Percentiles rank a stretch among this genome's conserved stretches.
These are phyloP conservation scores for Apus apus DNA, from an alignment of 2,113 vertebrate genomes.

Conservation along the genomic window DNA sequence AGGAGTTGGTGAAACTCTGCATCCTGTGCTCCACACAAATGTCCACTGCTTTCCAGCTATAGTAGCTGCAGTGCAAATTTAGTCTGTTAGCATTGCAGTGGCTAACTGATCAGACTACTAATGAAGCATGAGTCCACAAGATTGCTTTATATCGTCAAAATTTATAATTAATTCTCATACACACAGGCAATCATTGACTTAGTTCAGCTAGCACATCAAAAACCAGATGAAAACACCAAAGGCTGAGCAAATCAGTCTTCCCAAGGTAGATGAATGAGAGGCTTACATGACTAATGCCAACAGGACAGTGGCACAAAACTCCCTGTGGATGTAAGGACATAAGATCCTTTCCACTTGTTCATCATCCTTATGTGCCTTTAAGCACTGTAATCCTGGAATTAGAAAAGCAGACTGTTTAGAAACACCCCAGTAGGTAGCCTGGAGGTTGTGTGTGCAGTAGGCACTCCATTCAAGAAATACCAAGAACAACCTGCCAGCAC, in stretches of 20 bases:
- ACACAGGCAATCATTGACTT: conserved; percentile 18
- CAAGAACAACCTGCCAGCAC: background rate
- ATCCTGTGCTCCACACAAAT: background rate
- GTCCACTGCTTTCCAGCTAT: background rate
- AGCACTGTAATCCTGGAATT: conserved; percentile 55
- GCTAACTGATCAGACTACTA: conserved; percentile 6
- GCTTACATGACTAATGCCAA: conserved; percentile 45
- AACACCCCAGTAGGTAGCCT: conserved; percentile 6
- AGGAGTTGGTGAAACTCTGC: background rate
- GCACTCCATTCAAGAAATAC: rapidly evolving
- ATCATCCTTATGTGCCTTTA: conserved; percentile 40
- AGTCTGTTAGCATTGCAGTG: background rate
- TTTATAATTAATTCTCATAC: conserved; percentile 41
- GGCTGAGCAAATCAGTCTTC: conserved; percentile 39
- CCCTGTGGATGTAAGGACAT: conserved; percentile 26
- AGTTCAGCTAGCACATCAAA: conserved; percentile 39
- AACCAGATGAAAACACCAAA: background rate
- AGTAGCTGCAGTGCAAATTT: background rate
- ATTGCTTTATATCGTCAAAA: conserved; percentile 5
- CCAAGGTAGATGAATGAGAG: conserved; percentile 18
- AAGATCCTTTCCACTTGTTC: conserved; percentile 52
- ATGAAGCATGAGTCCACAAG: conserved; percentile 19
- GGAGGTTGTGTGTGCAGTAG: background rate
- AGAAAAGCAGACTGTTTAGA: conserved; percentile 10
- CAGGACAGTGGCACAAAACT: conserved; percentile 27